These are phyloP conservation scores for Brachionus koreanus DNA, from an alignment of 1,140 invertebrate genomes.

Conservation along the genomic window DNA sequence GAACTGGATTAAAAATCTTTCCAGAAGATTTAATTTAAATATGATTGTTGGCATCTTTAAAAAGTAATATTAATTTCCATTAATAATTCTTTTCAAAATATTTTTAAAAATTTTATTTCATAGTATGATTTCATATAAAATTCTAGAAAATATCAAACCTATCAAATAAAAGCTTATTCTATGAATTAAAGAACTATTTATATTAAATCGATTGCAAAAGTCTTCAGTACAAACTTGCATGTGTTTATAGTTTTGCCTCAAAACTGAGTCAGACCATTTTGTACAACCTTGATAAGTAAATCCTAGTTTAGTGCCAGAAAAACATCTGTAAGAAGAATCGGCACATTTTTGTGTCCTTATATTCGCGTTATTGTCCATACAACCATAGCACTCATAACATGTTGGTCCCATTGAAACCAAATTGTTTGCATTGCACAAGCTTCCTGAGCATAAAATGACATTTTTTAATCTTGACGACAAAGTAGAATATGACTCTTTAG, in stretches of 20 bases:
- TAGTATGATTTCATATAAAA: background rate
- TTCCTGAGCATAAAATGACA: background rate
- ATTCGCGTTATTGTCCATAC: slow-evolving; percentile 10
- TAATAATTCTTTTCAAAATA: too few species aligned
- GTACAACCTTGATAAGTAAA: slow-evolving; percentile 30
- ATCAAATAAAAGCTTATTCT: background rate
- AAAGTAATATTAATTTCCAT: too few species aligned
- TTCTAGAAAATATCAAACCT: background rate
- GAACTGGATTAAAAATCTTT: too few species aligned
- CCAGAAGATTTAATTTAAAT: too few species aligned
- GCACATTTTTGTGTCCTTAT: background rate
- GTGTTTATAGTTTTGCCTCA: background rate
- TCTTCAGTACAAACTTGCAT: background rate
- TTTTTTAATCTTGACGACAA: slow-evolving; percentile 4
- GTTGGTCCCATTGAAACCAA: background rate
- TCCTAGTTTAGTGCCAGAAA: slow-evolving; percentile 12
- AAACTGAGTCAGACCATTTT: background rate
- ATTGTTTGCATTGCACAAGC: slow-evolving; percentile 19
- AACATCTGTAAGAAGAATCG: background rate
- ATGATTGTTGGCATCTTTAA: too few species aligned
- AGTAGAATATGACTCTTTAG: background rate
- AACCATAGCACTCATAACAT: background rate
- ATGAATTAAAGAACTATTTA: background rate
- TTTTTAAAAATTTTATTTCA: background rate
- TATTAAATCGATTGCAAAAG: background rate